Base-by-base conservation (phyloP, 1,140 invertebrate species). In the Rhopalosiphum maidis region DNA sequence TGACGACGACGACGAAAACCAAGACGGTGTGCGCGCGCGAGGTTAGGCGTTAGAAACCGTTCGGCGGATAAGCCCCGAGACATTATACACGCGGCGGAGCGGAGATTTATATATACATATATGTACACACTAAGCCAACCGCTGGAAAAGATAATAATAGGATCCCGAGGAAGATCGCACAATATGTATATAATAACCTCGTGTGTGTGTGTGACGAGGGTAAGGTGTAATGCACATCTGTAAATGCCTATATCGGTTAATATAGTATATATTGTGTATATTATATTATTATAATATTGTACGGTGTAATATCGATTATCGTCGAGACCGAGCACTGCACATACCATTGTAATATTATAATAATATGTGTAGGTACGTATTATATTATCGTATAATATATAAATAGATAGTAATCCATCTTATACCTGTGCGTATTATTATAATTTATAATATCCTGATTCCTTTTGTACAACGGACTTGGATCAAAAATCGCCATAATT, bases 61-160 rank as follows among this genome's bases (percentile, higher is more conserved):
- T 90, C 25, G 35, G 30, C 23, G 46, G 91, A 92, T 92, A 51
- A 92, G 30, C 46, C 91, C 43, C 6, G 46, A 77, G 68, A 77
- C 60, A n/a, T n/a, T n/a, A 68, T 68, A 77, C 60, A 18, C 43
- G 46, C 21, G 37, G 51, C 41, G 48, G 51, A 35, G 3, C 68
- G 77, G 51, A 82, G 91, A 83, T 92, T 77, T 77, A 77, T n/a
- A n/a, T 77, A n/a, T 18, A 51, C 21, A n/a, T 77, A 77, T 6
- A n/a, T n/a, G n/a, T n/a, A 25, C 23, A 15, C n/a, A 77, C 18
- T 83, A 92, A 92, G 68, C 43, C 91, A 51, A 51, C 77, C 46
- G 91, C n/a, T 77, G 55, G 43, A 92, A 83, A 83, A 83, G 68
- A 51, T 83, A 92, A 92, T 92, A 92, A 92, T 92, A 92, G 46